Base-by-base conservation (phyloP, 92 coral and sea anemone species). In the Galaxea fascicularis region DNA sequence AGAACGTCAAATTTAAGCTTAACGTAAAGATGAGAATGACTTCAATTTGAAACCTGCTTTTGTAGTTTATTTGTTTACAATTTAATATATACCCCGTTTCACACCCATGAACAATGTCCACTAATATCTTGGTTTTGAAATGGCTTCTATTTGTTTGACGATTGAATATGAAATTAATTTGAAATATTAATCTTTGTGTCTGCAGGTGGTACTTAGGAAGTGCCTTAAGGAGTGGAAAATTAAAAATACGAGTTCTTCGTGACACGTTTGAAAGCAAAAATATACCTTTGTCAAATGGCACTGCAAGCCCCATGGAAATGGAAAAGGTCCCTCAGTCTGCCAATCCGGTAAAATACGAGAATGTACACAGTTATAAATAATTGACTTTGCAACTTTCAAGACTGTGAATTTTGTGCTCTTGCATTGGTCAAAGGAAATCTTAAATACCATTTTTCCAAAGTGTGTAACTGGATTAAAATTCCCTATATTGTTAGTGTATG, bases 161-260 rank as follows among this genome's bases (percentile, higher is more conserved):
- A 47, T 27, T 51, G 52, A 79, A 79, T 79, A 51, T 30, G 41
- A n/a, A 29, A 20, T 69, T 28, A 16, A 66, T 31, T 80, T 16
- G 10, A 28, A 47, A 22, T 31, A 35, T 2, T 35, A 35, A 35
- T 39, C 39, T 35, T 3, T 39, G 28, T 52, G 10, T 1, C 44
- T 76, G 41, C 56, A 94, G 98, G 70, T 88, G 95, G 80, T 92
- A 94, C 69, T 78, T 94, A 15, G 90, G 92, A 28, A 94, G 95
- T 92, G 98, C 98, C 10, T 81, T 92, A 47, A 90, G 95, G 17
- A 92, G 91, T 84, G 94, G 98, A 10, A 92, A 77, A 78, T 87
- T 94, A 75, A 84, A 84, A 82, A 80, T 94, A 47, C 87, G 79
- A 65, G 83, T 94, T 30, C 51, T 79, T 14, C 86, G 83, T 28